Conservation (phyloP, 2,888 invertebrate species). For the Pollenia amentaria region DNA sequence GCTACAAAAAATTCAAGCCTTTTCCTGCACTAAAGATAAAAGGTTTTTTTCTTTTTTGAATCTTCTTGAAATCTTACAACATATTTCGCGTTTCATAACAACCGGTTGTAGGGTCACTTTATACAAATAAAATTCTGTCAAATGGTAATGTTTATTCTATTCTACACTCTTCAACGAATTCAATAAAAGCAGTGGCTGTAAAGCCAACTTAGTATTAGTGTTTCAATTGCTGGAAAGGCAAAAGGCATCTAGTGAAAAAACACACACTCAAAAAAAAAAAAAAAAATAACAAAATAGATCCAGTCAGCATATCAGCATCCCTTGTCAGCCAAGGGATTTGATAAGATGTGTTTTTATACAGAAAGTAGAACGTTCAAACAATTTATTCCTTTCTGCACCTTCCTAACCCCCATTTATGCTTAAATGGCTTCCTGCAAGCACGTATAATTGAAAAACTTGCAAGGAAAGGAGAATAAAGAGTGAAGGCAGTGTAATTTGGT, state of each 20-base stretch:
- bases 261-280: not conserved
- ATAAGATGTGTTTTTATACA: conserved; percentile 18
- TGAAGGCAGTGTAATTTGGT: conserved; percentile 1
- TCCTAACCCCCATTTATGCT: not conserved
- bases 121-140: not conserved
- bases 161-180: conserved; percentile 29
- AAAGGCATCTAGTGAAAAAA: not conserved
- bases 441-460: conserved; percentile 41
- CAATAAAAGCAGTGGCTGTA: conserved; percentile 45
- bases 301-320: conserved; percentile 30
- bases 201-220: conserved; percentile 47
- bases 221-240: conserved; percentile 59
- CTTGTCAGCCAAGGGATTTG: conserved; percentile 49
- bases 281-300: conserved; percentile 38
- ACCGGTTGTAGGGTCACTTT: conserved; percentile 7
- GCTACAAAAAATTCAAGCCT: no score
- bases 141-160: conserved; percentile 24
- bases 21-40: no score
- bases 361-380: not conserved
- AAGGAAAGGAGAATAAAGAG: not conserved
- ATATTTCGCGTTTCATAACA: not conserved
- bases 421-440: conserved; percentile 17
- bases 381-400: not conserved
- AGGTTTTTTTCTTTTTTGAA: no score
- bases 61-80: no score